Evolutionary conservation across 30 jellyfish, hydroid and myxozoan species (phyloP).

Genomic region (Turritopsis dohrnii): DNA sequence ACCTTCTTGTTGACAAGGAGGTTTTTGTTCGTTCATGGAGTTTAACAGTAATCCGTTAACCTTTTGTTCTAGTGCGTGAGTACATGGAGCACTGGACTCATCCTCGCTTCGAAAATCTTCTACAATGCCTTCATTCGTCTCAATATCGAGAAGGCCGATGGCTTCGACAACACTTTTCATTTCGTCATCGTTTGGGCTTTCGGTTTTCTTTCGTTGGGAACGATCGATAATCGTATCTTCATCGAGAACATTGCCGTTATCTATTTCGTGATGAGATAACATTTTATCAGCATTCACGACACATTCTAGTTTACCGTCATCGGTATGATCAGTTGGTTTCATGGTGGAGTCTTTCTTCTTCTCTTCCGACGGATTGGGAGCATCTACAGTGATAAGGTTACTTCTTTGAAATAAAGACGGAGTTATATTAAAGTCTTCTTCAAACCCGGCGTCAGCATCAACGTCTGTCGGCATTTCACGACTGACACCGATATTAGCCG

Average conservation of each 20-base stretch:
- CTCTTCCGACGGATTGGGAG: neutral
- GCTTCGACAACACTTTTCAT: neutral
- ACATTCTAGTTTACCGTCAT: neutral
- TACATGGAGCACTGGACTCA: neutral
- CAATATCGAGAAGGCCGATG: neutral
- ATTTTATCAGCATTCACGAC: neutral
- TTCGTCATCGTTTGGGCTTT: neutral
- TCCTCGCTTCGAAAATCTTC: conserved; percentile 18
- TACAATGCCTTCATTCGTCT: neutral
- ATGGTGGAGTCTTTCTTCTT: neutral
- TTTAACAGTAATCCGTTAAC: neutral
- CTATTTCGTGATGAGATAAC: neutral
- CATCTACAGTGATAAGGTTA: neutral
- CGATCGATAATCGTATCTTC: neutral
- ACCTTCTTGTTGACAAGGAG: neutral
- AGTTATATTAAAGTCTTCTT: conserved; percentile 20
- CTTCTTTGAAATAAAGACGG: neutral
- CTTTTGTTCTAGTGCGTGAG: neutral
- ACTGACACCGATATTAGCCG: neutral
- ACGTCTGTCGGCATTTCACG: neutral
- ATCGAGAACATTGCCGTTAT: neutral
- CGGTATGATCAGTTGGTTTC: neutral
- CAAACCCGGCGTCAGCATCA: conserved; percentile 26
- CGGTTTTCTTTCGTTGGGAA: neutral
- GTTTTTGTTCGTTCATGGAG: neutral